phyloP scores from a whole-genome alignment of 2,113 vertebrate genomes.

The Tetrax tetrax region DNA sequence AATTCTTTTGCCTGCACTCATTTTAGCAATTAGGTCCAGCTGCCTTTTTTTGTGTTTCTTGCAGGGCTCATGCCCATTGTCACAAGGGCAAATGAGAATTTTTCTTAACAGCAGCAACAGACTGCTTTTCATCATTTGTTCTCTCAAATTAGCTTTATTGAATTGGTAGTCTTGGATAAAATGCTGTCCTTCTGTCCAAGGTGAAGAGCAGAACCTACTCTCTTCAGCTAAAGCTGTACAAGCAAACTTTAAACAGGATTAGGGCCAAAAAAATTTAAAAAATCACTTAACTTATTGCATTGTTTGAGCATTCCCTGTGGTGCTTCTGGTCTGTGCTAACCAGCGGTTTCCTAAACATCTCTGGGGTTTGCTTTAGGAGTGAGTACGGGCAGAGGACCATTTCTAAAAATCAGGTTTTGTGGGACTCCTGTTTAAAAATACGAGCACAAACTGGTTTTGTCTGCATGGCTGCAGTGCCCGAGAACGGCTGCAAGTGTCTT shows the following conservation, averaged over 20 bases:
- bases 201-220: not conserved
- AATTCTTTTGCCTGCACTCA: not conserved
- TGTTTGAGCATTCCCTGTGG: not conserved
- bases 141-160: not conserved
- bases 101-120: not conserved
- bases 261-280: not conserved
- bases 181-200: not conserved
- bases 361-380: not conserved
- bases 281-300: not conserved
- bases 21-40: not conserved
- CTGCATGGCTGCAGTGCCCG: not conserved
- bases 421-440: not conserved
- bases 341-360: not conserved
- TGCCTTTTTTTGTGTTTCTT: not conserved
- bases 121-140: not conserved
- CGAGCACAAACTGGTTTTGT: not conserved
- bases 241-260: not conserved
- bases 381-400: not conserved
- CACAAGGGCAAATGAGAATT: not conserved
- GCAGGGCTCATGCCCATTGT: accelerated
- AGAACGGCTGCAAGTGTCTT: not conserved
- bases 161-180: not conserved
- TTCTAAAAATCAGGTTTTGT: not conserved
- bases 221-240: not conserved
- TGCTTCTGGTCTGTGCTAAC: not conserved